Evolutionary conservation across 2,797 vertebrate species (phyloP).

Genomic region (Myotis vivesi): DNA sequence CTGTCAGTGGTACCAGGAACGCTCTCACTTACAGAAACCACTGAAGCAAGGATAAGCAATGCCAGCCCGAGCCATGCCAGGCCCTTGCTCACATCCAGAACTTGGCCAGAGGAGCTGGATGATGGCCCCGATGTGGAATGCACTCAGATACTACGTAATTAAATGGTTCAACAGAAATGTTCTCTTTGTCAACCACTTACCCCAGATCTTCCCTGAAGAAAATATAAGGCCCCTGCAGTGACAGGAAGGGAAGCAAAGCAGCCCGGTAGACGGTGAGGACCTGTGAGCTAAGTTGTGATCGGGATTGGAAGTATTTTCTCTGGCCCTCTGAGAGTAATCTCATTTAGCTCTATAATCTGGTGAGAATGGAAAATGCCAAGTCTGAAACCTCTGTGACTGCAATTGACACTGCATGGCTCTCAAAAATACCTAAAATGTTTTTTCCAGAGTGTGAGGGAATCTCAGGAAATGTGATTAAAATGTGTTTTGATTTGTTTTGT

Average conservation of each 20-base stretch:
- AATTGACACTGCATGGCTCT: neutral
- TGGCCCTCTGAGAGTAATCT: slow-evolving; percentile 49
- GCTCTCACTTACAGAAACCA: neutral
- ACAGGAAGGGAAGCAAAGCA: slow-evolving; percentile 10
- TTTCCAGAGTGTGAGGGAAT: neutral
- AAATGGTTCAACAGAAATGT: slow-evolving; percentile 13
- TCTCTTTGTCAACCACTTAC: neutral
- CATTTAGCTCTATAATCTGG: slow-evolving; percentile 39
- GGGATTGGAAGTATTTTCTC: slow-evolving; percentile 52
- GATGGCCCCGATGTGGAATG: neutral
- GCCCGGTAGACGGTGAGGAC: neutral
- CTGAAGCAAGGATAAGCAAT: neutral
- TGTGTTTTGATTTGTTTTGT: neutral
- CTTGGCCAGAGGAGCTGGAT: neutral
- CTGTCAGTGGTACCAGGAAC: neutral
- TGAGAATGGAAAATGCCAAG: slow-evolving; percentile 12
- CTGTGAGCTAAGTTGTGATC: slow-evolving; percentile 9
- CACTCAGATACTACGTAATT: slow-evolving; percentile 31
- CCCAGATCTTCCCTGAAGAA: slow-evolving; percentile 1
- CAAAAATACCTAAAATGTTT: slow-evolving; percentile 14
- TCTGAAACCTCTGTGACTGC: neutral
- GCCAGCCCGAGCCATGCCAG: neutral
- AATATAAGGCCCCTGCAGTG: neutral
- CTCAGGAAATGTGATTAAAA: slow-evolving; percentile 40
- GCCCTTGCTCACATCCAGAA: slow-evolving; percentile 6